Base-by-base conservation (phyloP, 2,888 invertebrate species). In the Polyommatus iphigenia region DNA sequence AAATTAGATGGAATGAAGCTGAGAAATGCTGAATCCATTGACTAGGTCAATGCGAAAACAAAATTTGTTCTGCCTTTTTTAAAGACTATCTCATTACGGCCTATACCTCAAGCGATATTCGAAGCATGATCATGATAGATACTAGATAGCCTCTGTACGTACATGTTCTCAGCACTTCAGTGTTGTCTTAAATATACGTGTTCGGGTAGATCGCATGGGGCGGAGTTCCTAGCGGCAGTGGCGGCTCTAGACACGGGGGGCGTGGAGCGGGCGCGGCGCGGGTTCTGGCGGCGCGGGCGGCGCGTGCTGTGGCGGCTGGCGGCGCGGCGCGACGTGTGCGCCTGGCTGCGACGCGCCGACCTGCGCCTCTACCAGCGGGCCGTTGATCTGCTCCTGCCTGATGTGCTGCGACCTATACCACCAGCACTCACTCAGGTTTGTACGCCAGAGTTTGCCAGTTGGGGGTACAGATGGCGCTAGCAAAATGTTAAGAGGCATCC, bases 341-440 rank as follows among this genome's bases (percentile, higher is more conserved):
- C 95, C 78, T 98, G 97, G 94, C 96, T 98, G 84, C 95, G 96
- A 77, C 95, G 95, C 86, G 98, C 98, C 77, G 99, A 99, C 93
- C 97, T 98, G 88, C 96, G 96, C 82, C 98, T 99, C 91, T 99
- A 99, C 94, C 99, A 99, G 94, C 97, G 98, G 87, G 96, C 99
- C 83, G 98, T 99, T 13, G 98, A 99, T 91, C 97, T 99, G 84
- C 95, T 99, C 83, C 97, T 99, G 91, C 99, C 99, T 24, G 98
- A 99, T 92, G 99, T 99, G 76, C 95, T 99, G 80, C 96, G 98
- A 83, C 98, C 98, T 62, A 99, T 99, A 86, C 99, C 99, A 82
- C 98, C 98, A 89, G 97, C 98, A 57, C 95, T 99, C 83, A 99
- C 99, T 6, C 99, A 99, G 99, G 85, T 67, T 67, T 13, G 24